Percentiles rank a stretch among this genome's conserved stretches.
phyloP scores from a whole-genome alignment of 2,113 vertebrate genomes.

The Scophthalmus maximus region DNA sequence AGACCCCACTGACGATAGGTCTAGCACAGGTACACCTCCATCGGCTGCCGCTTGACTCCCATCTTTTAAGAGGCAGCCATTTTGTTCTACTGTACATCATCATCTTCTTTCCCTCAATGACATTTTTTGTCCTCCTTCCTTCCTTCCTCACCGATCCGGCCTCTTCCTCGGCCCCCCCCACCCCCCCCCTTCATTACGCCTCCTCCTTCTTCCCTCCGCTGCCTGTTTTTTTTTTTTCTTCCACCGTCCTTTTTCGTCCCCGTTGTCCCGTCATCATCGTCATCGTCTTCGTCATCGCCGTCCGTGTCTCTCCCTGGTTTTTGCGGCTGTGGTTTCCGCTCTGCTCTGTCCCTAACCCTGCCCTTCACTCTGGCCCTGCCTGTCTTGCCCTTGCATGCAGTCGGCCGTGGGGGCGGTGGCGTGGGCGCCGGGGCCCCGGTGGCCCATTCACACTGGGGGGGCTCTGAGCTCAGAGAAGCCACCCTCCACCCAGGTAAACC shows the following conservation, averaged over 20 bases:
- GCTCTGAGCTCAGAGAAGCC: conserved; percentile 71
- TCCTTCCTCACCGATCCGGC: conserved; percentile 32
- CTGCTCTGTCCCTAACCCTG: conserved; percentile 70
- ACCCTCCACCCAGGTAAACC: conserved; percentile 74
- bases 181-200: neutral
- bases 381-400: conserved; percentile 77
- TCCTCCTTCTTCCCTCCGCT: conserved; percentile 20
- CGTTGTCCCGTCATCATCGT: conserved; percentile 41
- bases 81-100: conserved; percentile 45
- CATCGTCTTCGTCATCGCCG: too few species aligned
- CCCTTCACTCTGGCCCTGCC: conserved; percentile 72
- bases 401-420: conserved; percentile 54
- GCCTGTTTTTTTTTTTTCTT: conserved; percentile 47
- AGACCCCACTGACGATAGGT: conserved; percentile 87
- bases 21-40: conserved; percentile 86
- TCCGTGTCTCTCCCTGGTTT: conserved; percentile 42
- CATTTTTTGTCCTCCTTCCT: conserved; percentile 37
- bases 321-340: conserved; percentile 68
- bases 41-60: conserved; percentile 23
- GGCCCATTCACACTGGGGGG: conserved; percentile 61
- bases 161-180: conserved; percentile 13
- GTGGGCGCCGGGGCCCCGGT: conserved; percentile 53
- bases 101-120: conserved; percentile 51
- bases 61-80: conserved; percentile 41
- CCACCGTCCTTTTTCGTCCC: conserved; percentile 10